Evolutionary conservation across 2,797 vertebrate genomes (phyloP), one percentile per base, ranked within the genome.

Genomic region (Pseudomugil tenellus): DNA sequence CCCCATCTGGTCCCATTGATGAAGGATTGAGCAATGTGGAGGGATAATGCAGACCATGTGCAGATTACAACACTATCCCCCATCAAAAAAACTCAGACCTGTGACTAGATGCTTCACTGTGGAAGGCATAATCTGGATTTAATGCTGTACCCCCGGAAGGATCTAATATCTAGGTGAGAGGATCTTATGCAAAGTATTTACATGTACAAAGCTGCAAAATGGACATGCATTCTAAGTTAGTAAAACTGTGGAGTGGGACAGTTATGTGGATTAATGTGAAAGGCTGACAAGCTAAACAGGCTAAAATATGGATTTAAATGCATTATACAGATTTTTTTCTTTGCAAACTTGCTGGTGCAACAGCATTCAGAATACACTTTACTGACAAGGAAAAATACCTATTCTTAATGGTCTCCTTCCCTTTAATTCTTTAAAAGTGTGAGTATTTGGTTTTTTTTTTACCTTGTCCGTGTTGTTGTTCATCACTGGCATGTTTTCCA

Each of bases 391-490:
- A n/a, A n/a, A n/a, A n/a, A n/a, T n/a, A n/a, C n/a, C n/a, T n/a
- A n/a, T n/a, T n/a, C n/a, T n/a, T n/a, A 35, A 63, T 55, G 16
- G 37, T 56, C 26, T 68, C 6, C 26, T 41, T 34, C 16, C 7
- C n/a, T 64, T 14, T 0, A 25, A 51, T 56, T 57, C 0, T 31
- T 48, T 57, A 66, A 19, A 3, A 29, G 29, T 29, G 29, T 29
- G 19, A 43, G 13, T 3, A 32, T 28, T 41, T 41, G 65, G 32
- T 29, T 11, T 69, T 37, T 62, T n/a, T 41, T 77, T 84, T 94
- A 98, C 97, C 97, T 96, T 94, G 80, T 95, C 93, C 0, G 80
- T 90, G 77, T 95, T 93, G 0, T 93, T 91, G 73, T 95, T 89
- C 79, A 93, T 89, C 25, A 87, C 76, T 0, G 95, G 93, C 62